Evolutionary conservation across 2,113 vertebrate species (phyloP).

Genomic region (Nettapus auritus): DNA sequence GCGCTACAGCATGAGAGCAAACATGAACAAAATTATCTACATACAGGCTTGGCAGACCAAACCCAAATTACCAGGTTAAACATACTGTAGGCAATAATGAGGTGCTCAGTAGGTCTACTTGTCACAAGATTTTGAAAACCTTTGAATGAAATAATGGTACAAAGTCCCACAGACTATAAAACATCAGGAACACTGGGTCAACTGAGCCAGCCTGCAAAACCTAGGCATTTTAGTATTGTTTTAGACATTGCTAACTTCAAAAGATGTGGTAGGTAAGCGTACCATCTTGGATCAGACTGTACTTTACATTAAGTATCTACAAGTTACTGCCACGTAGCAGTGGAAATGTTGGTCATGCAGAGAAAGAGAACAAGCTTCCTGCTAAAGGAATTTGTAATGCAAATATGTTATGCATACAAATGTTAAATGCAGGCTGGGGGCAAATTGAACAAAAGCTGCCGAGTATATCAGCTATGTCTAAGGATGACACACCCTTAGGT

Average conservation of each 20-base stretch:
- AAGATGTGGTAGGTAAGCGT: fast-evolving
- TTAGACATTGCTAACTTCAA: neutral
- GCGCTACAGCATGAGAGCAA: neutral
- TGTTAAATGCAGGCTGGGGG: neutral
- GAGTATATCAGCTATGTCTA: neutral
- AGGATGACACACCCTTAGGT: neutral
- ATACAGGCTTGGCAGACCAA: neutral
- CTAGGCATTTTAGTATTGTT: neutral
- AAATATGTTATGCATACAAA: neutral
- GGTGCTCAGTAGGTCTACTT: neutral
- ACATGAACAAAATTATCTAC: neutral
- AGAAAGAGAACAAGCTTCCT: neutral
- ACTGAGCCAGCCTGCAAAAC: neutral
- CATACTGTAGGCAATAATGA: neutral
- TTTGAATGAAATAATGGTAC: neutral
- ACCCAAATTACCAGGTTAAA: neutral
- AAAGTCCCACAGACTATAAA: neutral
- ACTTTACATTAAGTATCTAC: neutral
- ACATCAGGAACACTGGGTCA: neutral
- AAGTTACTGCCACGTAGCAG: neutral
- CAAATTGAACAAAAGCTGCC: neutral
- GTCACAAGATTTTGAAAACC: neutral
- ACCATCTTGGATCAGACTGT: neutral
- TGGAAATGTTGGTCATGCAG: neutral
- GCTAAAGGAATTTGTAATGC: neutral